Evolutionary conservation across 2,797 vertebrate genomes (phyloP), one percentile per base, ranked within the genome.

Genomic region (Enteromius trimaculatus): DNA sequence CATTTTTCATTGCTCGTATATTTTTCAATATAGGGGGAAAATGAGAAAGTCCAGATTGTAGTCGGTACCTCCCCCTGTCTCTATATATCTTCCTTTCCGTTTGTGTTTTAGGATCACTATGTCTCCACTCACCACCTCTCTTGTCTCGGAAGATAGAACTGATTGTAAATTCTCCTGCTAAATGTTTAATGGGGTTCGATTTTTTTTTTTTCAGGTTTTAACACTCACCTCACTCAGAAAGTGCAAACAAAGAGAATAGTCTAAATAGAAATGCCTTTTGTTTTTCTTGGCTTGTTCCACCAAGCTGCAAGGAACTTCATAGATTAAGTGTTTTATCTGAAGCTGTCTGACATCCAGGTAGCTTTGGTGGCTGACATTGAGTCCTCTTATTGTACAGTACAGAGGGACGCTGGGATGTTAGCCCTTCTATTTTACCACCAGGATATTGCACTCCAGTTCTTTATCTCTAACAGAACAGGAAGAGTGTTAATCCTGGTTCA

Each of bases 111-210:
- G 69, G 68, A 76, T 84, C 66, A 76, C 58, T 42, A 44, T 80
- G 76, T 74, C 81, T 66, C 72, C 17, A 44, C 75, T 75, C 77
- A 79, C 79, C 75, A 60, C 79, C 83, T 78, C 31, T 84, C 77
- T 81, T 84, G 86, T 87, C 88, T 86, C 26, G 23, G 83, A 84
- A 79, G 79, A 81, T 39, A 58, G 88, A 84, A 77, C 75, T 21
- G 37, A 64, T 77, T 74, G 26, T 90, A 86, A 87, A 86, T 86
- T 77, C 81, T 58, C 65, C 62, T 1, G 55, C 80, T 85, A 80
- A 89, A 86, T 84, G 55, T 87, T 87, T 88, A 86, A 88, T 84
- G 77, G 51, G 58, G 79, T 85, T 89, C 68, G 82, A 88, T 78
- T 89, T 88, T 34, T 29, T 29, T 34, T 34, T 37, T 37, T 47